Percentiles rank a stretch among this genome's conserved stretches.
These are phyloP conservation scores for Loriculus beryllinus DNA, from an alignment of 2,797 vertebrate genomes.

Conservation along the genomic window DNA sequence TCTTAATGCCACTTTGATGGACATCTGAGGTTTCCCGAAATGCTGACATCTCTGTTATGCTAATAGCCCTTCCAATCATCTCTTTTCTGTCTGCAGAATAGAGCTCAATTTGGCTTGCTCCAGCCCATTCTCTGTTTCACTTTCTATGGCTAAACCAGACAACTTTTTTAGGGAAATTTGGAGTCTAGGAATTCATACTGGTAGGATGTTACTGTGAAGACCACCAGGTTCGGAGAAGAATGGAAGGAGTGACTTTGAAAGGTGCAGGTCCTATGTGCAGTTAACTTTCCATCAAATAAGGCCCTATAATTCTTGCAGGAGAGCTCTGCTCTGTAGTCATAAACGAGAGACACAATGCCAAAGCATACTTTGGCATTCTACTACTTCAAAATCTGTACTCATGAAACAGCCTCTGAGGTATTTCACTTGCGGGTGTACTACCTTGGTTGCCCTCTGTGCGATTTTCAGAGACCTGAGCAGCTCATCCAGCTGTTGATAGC, in stretches of 20 bases:
- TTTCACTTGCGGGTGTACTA: neutral
- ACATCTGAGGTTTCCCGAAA: neutral
- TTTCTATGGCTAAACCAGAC: neutral
- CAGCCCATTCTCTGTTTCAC: neutral
- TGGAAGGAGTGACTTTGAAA: neutral
- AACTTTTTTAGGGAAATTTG: neutral
- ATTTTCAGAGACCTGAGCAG: neutral
- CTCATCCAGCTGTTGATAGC: neutral
- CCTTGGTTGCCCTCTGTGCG: neutral
- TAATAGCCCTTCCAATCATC: neutral
- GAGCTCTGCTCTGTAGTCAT: neutral
- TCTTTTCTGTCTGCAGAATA: neutral
- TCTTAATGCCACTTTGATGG: accelerated
- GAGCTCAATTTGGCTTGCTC: neutral
- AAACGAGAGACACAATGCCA: accelerated
- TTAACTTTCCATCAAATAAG: neutral
- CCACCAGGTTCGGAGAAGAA: neutral
- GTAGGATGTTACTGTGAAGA: neutral
- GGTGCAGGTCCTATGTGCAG: neutral
- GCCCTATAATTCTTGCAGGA: neutral
- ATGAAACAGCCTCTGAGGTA: neutral
- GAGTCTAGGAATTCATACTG: neutral
- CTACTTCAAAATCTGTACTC: neutral
- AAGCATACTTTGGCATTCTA: too few relatives aligned
- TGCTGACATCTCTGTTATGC: neutral